Percentiles rank a stretch among this genome's conserved stretches.
These are phyloP conservation scores for Channallabes apus DNA, from an alignment of 2,797 vertebrate species.

Conservation along the genomic window DNA sequence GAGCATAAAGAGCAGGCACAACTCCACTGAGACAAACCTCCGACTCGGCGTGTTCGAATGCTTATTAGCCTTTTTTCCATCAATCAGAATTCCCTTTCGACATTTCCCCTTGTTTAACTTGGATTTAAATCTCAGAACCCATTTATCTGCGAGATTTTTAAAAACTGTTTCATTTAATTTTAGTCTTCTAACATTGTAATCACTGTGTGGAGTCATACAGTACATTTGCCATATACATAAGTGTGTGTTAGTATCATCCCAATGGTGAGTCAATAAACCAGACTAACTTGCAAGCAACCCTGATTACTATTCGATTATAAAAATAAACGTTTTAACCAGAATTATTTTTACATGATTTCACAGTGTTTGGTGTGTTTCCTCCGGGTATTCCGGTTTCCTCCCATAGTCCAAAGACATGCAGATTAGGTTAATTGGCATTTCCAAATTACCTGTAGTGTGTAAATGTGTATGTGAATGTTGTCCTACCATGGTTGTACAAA, in stretches of 20 bases:
- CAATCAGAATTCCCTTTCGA: neutral
- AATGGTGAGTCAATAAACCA: neutral
- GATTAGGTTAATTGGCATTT: too few relatives aligned
- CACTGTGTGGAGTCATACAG: too few relatives aligned
- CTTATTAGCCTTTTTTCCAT: neutral
- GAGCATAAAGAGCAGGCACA: constrained; percentile 4
- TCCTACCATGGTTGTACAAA: too few relatives aligned
- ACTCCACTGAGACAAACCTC: constrained; percentile 16
- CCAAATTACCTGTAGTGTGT: too few relatives aligned
- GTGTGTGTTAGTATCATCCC: neutral
- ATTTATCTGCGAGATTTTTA: neutral
- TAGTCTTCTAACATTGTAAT: neutral
- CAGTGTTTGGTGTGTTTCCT: too few relatives aligned
- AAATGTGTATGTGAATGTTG: too few relatives aligned
- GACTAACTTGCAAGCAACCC: neutral
- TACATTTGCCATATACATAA: too few relatives aligned
- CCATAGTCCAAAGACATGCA: too few relatives aligned
- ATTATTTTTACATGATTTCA: neutral
- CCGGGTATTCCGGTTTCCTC: too few relatives aligned
- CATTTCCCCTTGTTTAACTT: neutral
- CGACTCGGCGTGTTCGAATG: neutral
- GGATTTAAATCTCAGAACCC: neutral
- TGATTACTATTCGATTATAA: neutral
- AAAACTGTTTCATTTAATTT: neutral
- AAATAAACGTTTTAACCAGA: neutral